Conservation (phyloP, 2,113 vertebrate genomes). For the Grammomys dolichurus region DNA sequence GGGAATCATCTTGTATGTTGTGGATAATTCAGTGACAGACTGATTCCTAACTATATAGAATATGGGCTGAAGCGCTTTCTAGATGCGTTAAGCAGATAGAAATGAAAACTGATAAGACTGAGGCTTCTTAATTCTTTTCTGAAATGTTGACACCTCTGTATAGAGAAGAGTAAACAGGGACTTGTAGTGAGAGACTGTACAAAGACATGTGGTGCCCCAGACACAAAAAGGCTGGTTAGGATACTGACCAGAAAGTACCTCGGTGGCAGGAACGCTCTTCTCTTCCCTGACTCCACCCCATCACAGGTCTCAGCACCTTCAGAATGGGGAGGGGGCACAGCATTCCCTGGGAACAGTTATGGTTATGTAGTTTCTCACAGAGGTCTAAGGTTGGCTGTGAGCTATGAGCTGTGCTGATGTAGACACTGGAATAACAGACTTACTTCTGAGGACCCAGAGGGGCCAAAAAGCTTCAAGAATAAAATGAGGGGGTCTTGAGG, state of each 20-base stretch:
- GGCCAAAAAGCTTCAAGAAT: not conserved
- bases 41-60: not conserved
- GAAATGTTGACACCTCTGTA: not conserved
- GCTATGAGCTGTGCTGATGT: not conserved
- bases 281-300: not conserved
- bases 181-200: not conserved
- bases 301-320: not conserved
- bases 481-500: not conserved
- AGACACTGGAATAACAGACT: not conserved
- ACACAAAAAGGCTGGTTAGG: not conserved
- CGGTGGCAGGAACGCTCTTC: not conserved
- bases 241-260: not conserved
- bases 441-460: not conserved
- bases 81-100: not conserved
- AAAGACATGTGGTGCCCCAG: not conserved
- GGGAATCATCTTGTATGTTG: not conserved
- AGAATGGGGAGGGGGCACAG: not conserved
- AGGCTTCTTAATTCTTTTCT: not conserved
- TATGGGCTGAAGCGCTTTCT: not conserved
- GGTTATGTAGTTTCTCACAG: not conserved
- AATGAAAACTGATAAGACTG: not conserved
- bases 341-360: not conserved
- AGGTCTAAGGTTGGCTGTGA: not conserved
- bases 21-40: no score
- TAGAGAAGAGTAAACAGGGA: not conserved